phyloP scores from a whole-genome alignment of 2,888 invertebrate species.

The Calliphora vomitoria region DNA sequence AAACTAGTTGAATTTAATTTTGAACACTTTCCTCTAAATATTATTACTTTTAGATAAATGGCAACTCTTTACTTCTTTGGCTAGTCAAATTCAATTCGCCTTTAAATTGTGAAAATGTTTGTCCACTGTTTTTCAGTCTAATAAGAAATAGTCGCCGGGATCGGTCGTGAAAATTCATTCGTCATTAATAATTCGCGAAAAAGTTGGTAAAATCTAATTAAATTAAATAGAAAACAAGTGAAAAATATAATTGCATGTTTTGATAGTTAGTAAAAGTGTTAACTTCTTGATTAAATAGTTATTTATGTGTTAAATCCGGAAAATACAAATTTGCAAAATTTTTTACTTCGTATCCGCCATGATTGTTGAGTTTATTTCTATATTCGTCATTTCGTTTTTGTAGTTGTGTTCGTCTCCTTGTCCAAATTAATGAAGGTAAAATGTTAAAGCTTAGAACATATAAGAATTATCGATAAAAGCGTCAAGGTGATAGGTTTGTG shows the following conservation, averaged over 20 bases:
- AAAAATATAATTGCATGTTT: background rate
- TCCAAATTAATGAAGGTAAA: constrained; percentile 1
- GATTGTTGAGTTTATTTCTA: background rate
- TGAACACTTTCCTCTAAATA: too few relatives aligned
- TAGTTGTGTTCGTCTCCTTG: background rate
- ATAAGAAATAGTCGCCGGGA: background rate
- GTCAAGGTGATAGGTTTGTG: too few relatives aligned
- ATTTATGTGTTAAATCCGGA: background rate
- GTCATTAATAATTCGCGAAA: background rate
- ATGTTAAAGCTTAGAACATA: background rate
- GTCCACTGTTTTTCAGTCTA: background rate
- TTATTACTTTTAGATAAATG: too few relatives aligned
- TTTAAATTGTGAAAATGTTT: too few relatives aligned
- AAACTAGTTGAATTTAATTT: too few relatives aligned
- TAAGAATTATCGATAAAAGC: background rate
- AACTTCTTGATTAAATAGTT: background rate
- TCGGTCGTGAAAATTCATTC: background rate
- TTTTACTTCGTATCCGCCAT: background rate
- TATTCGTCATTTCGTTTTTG: background rate
- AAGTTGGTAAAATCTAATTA: background rate
- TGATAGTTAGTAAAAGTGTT: background rate
- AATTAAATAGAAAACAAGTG: background rate
- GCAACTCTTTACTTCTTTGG: too few relatives aligned
- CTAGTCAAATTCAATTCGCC: too few relatives aligned
- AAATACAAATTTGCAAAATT: background rate